Conservation (phyloP, 1,140 invertebrate genomes). For the Lepidurus couesii region DNA sequence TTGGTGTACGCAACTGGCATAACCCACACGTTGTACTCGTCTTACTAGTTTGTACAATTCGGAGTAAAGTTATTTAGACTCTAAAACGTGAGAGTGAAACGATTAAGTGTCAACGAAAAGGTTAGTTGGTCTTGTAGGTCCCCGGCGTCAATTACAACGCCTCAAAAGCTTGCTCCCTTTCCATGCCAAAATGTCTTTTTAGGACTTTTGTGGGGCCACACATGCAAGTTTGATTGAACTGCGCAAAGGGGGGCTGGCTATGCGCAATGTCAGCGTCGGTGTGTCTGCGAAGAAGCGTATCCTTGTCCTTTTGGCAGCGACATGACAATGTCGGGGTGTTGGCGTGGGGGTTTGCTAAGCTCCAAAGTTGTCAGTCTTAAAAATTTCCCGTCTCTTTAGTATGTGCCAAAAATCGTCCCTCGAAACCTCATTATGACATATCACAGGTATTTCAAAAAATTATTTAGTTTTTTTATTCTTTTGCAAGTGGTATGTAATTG, state of each 20-base stretch:
- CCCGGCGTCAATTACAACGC: too few relatives aligned
- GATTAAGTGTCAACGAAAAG: too few relatives aligned
- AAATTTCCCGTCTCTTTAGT: background rate
- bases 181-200: background rate
- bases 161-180: too few relatives aligned
- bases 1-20: conserved; percentile 1
- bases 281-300: background rate
- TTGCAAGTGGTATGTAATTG: background rate
- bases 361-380: conserved; percentile 5
- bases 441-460: background rate
- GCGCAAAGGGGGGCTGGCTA: conserved; percentile 14
- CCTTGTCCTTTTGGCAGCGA: conserved; percentile 11
- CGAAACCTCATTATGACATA: background rate
- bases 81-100: too few relatives aligned
- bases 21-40: background rate
- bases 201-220: background rate
- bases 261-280: conserved; percentile 10
- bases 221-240: conserved; percentile 15
- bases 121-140: too few relatives aligned
- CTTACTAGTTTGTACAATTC: too few relatives aligned
- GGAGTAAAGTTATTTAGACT: too few relatives aligned
- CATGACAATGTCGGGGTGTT: conserved; percentile 21
- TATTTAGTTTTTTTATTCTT: background rate
- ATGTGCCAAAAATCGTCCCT: background rate
- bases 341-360: conserved; percentile 7